Conservation (phyloP, 1,140 invertebrate species). For the Drosophila gunungcola region DNA sequence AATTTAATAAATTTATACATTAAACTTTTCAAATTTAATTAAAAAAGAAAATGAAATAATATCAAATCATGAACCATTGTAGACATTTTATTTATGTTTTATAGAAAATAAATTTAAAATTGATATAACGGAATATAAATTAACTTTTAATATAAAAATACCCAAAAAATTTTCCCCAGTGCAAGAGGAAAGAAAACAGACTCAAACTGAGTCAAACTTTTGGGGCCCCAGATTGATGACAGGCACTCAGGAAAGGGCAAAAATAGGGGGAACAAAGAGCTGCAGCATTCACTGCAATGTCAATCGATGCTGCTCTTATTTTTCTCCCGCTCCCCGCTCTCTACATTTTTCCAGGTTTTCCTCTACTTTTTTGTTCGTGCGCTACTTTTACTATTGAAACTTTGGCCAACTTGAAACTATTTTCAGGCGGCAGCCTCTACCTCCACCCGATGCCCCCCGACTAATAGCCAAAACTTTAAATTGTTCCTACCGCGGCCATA, state of each 20-base stretch:
- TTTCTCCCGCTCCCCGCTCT: neutral
- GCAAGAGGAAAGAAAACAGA: conserved; percentile 12
- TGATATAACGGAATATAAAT: neutral
- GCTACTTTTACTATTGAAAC: conserved; percentile 52
- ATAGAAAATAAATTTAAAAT: neutral
- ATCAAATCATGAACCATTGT: too few relatives aligned
- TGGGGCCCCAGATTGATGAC: conserved; percentile 58
- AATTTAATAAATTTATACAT: too few relatives aligned
- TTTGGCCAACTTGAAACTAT: conserved; percentile 79
- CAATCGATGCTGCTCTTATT: conserved; percentile 68
- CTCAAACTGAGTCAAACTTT: conserved; percentile 39
- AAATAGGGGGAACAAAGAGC: conserved; percentile 18
- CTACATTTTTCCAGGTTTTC: conserved; percentile 33
- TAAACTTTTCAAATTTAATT: too few relatives aligned
- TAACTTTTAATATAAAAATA: neutral
- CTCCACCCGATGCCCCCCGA: conserved; percentile 31
- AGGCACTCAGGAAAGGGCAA: conserved; percentile 25
- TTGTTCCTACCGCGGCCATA: conserved; percentile 75
- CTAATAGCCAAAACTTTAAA: conserved; percentile 83
- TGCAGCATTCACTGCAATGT: conserved; percentile 56
- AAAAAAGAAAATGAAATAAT: too few relatives aligned
- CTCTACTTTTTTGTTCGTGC: conserved; percentile 1
- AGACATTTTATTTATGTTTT: too few relatives aligned
- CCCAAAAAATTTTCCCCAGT: neutral
- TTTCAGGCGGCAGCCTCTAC: conserved; percentile 38